Evolutionary conservation across 1,140 invertebrate species (phyloP), one percentile per base, ranked within the genome.

Genomic region (Papilio aristodemus): DNA sequence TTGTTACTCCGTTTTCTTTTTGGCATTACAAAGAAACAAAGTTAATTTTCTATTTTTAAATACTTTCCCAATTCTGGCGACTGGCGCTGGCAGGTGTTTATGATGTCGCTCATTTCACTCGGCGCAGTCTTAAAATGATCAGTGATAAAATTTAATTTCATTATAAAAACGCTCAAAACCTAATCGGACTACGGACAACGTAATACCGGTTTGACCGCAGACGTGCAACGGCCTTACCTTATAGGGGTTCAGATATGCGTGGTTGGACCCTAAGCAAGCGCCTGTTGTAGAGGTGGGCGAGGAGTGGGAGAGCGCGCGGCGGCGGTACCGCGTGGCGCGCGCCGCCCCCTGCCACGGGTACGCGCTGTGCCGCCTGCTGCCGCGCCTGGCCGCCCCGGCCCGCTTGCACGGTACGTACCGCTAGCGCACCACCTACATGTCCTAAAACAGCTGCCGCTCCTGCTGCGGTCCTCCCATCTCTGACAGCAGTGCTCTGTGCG

Each of bases 321-420:
- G 74, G 64, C 74, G 77, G 25, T 80, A 73, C 68, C 77, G 75
- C 59, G 83, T 88, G 78, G 66, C 85, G n/a, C 81, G 83, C 57
- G 86, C 81, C 14, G 71, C 81, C 43, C 83, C 87, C 10, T 84
- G 85, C 67, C 79, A 81, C 39, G 75, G 77, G 58, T 87, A 91
- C 81, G 72, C 78, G 57, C 74, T 89, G 71, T 89, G 89, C 68
- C 78, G 85, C 0, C 76, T 88, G 70, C 77, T 91, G 73, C 82
- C 78, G 1, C 78, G 87, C 0, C 75, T 86, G 71, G 77, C 91
- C 71, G 80, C 80, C 10, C 60, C 14, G 36, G 73, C 79, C 32
- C 78, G 83, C 62, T 11, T 43, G 46, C 68, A 76, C 25, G 68
- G 75, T 76, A 17, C 14, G 39, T 59, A 46, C 14, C 14, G 13